phyloP scores from a whole-genome alignment of 1,140 invertebrate species.

The Caerostris darwini region DNA sequence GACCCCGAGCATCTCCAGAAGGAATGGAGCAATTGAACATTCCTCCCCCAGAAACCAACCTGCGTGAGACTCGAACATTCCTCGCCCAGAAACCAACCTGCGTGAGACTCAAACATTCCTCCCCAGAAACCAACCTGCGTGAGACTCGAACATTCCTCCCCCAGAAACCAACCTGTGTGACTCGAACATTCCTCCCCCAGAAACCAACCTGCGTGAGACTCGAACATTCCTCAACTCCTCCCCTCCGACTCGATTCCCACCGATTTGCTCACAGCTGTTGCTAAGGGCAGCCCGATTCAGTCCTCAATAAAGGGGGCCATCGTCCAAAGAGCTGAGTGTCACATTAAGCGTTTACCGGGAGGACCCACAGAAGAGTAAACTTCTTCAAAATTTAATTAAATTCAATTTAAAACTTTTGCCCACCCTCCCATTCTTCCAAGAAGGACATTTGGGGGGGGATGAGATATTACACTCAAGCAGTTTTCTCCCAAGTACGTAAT shows the following conservation, averaged over 20 bases:
- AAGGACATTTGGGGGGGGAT: background rate
- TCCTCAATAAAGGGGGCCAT: background rate
- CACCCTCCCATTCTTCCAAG: background rate
- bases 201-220: background rate
- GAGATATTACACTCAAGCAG: background rate
- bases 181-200: too few species aligned
- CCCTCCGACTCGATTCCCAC: background rate
- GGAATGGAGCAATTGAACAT: background rate
- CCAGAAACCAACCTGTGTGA: too few species aligned
- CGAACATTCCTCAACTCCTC: background rate
- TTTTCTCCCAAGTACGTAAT: background rate
- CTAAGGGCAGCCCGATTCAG: conserved; percentile 17
- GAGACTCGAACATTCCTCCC: conserved; percentile 1
- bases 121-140: background rate
- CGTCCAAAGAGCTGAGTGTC: background rate
- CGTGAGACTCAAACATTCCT: conserved; percentile 9
- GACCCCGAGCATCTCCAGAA: background rate
- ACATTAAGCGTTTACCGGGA: background rate
- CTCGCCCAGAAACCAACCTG: background rate
- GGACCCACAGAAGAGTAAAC: background rate
- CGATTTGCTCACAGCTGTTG: background rate
- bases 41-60: background rate
- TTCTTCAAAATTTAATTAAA: conserved; percentile 39
- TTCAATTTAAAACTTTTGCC: conserved; percentile 3
- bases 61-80: conserved; percentile 9